Evolutionary conservation across 2,113 vertebrate genomes (phyloP), one percentile per base, ranked within the genome.

Genomic region (Erpornis zantholeuca): DNA sequence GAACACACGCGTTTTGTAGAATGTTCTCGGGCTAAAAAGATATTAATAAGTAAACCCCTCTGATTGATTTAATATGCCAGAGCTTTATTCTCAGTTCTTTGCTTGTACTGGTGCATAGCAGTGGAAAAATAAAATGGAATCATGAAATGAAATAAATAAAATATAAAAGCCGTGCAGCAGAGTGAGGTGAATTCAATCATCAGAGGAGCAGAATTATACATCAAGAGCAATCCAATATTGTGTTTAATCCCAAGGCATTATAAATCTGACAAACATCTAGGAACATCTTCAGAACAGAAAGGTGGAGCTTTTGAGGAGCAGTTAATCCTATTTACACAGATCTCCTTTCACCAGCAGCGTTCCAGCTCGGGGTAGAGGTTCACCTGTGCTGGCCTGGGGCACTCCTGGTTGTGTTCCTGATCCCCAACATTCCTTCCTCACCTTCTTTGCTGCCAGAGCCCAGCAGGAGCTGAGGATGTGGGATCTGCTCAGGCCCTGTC

Each of bases 81-180:
- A 89, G 82, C 69, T 53, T 79, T 84, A 78, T 91, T 86, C 90
- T 95, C 61, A 29, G 69, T 18, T 89, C 72, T 88, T 79, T 71
- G 35, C 80, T 94, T 87, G 69, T 53, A 42, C 61, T 60, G 63
- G 28, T 84, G 83, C 87, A 11, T 29, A 92, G 45, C 80, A 20
- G 13, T 68, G 63, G 72, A 80, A 84, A 88, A 96, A 85, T 68
- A 87, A 93, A 96, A 86, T 94, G 77, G 90, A 93, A 85, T 91
- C 25, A 28, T 90, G 68, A 87, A 91, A 91, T 54, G 69, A 83
- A 80, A 89, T 95, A 94, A 94, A 92, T 92, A 94, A 92, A 92
- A 91, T 78, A 88, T 91, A 86, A 96, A 89, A 94, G 93, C 72
- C 24, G 33, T 33, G 81, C 73, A 81, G 80, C 83, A 60, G 64